These are phyloP conservation scores for Ammodytes marinus DNA, from an alignment of 2,113 vertebrate genomes.

Conservation along the genomic window DNA sequence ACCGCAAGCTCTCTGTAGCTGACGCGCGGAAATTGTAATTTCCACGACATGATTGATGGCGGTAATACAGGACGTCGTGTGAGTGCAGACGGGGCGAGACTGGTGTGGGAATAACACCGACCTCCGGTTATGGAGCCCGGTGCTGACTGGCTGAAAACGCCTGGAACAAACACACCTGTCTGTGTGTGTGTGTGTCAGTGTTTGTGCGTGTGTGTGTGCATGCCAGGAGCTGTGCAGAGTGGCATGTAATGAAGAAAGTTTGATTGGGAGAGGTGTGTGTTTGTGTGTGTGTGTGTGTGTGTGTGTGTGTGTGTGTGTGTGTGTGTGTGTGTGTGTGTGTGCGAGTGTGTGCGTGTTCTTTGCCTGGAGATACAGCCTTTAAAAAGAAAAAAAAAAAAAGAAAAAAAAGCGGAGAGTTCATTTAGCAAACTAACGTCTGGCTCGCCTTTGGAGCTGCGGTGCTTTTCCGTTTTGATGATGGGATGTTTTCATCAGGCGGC, in stretches of 20 bases:
- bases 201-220: slow-evolving; percentile 10
- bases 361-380: slow-evolving; percentile 34
- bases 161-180: slow-evolving; percentile 57
- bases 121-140: slow-evolving; percentile 69
- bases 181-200: slow-evolving; percentile 20
- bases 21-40: slow-evolving; percentile 86
- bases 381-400: slow-evolving; percentile 2
- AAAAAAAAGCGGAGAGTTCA: slow-evolving; percentile 31
- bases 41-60: slow-evolving; percentile 86
- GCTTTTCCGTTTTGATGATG: slow-evolving; percentile 63
- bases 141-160: slow-evolving; percentile 76
- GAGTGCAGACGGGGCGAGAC: slow-evolving; percentile 75
- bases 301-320: no score
- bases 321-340: no score
- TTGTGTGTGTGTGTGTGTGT: no score
- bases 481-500: slow-evolving; percentile 56
- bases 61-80: slow-evolving; percentile 79
- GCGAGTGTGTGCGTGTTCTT: neutral
- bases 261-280: slow-evolving; percentile 3
- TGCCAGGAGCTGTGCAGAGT: slow-evolving; percentile 61
- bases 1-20: slow-evolving; percentile 78
- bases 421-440: slow-evolving; percentile 46
- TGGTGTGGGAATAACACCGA: slow-evolving; percentile 71
- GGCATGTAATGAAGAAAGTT: slow-evolving; percentile 70
- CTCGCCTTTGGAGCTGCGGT: slow-evolving; percentile 23